Base-by-base conservation (phyloP, 2,888 invertebrate genomes). In the Lycaena phlaeas region DNA sequence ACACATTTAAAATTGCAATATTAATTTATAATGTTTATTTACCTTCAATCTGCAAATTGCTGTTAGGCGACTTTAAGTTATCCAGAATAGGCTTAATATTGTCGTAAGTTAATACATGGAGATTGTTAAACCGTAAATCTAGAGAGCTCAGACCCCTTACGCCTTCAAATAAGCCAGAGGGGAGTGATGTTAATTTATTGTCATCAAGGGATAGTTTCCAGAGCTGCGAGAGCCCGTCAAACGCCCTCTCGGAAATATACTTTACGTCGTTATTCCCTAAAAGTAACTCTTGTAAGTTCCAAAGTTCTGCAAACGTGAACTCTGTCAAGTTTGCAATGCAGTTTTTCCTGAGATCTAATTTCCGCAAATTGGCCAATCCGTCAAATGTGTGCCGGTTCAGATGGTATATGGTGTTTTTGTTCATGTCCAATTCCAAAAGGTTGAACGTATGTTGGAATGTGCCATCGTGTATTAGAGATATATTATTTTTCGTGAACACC, bases 401-500 rank as follows among this genome's bases (percentile, higher is more conserved):
- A 50, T 90, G 88, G 59, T 88, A 88, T 53, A 95, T 89, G 63
- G 89, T 89, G 78, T 91, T 94, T 59, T 87, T 87, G 64, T 92
- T 93, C 60, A 97, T 77, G 69, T 96, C 94, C 52, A 97, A 81
- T 57, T 92, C 92, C 39, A 92, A 86, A 39, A 97, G 84, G 56
- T 92, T 89, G 40, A 88, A 87, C 63, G 93, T 82, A 51, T 91
- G 88, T 53, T 87, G 87, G 59, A 93, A 95, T 14, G 97, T 92
- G 47, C 92, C 92, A 48, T 95, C 94, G 55, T 94, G 95, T 48
- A 96, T 87, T 25, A 89, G 87, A 46, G 92, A 91, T 52, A 98
- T 87, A 63, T 92, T 92, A 76, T 98, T 98, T 62, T 92, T 91
- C 55, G 94, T 93, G 38, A 98, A 86, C 49, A 89, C 89, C 27